These are phyloP conservation scores for Caenorhabditis elegans DNA, from an alignment of 1,140 invertebrate genomes.

Conservation along the genomic window DNA sequence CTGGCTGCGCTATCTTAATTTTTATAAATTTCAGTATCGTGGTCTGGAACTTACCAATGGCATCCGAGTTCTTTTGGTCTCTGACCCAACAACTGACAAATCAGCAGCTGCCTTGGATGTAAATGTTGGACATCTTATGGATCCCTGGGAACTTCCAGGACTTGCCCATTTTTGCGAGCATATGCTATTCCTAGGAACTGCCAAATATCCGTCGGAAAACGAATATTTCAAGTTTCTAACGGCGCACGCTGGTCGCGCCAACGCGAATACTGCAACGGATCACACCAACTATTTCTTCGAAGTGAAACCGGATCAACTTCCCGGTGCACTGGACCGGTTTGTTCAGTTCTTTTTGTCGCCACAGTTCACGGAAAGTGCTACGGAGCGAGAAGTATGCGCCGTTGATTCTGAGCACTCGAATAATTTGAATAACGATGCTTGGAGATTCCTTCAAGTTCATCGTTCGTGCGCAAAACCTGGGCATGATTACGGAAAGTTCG, in stretches of 20 bases:
- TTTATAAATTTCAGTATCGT: conserved; percentile 71
- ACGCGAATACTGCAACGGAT: conserved; percentile 84
- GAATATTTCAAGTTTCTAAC: conserved; percentile 83
- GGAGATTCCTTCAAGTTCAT: conserved; percentile 85
- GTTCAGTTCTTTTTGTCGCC: conserved; percentile 91
- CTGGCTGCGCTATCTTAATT: not conserved
- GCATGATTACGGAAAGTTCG: conserved; percentile 51
- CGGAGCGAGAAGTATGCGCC: conserved; percentile 88
- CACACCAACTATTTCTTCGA: conserved; percentile 93
- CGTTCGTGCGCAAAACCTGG: conserved; percentile 70
- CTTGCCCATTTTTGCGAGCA: conserved; percentile 96
- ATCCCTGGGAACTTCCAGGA: conserved; percentile 83
- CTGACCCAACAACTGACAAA: conserved; percentile 87
- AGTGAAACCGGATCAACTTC: conserved; percentile 79
- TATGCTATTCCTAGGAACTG: conserved; percentile 91
- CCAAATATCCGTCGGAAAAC: conserved; percentile 87
- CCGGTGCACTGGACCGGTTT: conserved; percentile 73
- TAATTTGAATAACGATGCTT: conserved; percentile 82
- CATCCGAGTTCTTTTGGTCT: conserved; percentile 84
- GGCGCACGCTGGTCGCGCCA: conserved; percentile 83
- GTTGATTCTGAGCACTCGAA: conserved; percentile 94
- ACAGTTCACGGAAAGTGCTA: conserved; percentile 84
- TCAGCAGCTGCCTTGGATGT: conserved; percentile 79
- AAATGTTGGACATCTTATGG: conserved; percentile 76
- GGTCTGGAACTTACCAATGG: conserved; percentile 82